Base-by-base conservation (phyloP, 2,113 vertebrate genomes). In the Sinocyclocheilus anshuiensis region DNA sequence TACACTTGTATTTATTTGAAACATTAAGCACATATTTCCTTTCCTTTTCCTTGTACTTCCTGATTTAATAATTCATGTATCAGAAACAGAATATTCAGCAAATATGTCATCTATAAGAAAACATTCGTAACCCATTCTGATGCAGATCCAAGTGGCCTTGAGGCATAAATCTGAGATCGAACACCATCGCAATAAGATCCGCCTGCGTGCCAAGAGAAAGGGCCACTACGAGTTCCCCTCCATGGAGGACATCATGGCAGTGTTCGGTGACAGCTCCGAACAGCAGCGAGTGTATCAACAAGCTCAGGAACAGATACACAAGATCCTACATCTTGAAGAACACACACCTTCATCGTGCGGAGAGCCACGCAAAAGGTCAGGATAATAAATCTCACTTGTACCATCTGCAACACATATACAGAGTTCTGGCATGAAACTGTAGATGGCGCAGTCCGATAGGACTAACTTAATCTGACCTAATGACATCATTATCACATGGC, bases 141-240 rank as follows among this genome's bases (percentile, higher is more conserved):
- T 77, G 42, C 16, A 97, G 96, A 96, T 97, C 78, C 95, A 98
- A 91, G 97, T 97, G 11, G 98, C 97, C 0, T 94, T 99, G 81
- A 95, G 97, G 87, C 97, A 99, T 87, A 99, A 99, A 91, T 99
- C 98, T 0, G 98, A 99, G 95, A 99, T 99, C 0, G 98, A 99
- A 87, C 97, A 98, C 75, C 97, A 99, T 81, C 94, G 98, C 81
- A 99, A 99, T 91, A 99, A 99, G 92, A 97, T 99, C 59, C 96
- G 97, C 3, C 97, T 98, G 86, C 97, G 97, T 0, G 97, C 97
- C 69, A 99, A 99, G 92, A 95, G 98, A 83, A 96, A 97, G 76
- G 97, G 97, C 4, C 97, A 98, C 90, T 98, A 98, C 0, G 98
- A 99, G 65, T 99, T 99, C 85, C 98, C 97, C 0, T 96, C 98